Percentiles rank a stretch among this genome's conserved stretches.
Conservation (phyloP, 2,888 invertebrate genomes). For the Drosophila neonasuta region DNA sequence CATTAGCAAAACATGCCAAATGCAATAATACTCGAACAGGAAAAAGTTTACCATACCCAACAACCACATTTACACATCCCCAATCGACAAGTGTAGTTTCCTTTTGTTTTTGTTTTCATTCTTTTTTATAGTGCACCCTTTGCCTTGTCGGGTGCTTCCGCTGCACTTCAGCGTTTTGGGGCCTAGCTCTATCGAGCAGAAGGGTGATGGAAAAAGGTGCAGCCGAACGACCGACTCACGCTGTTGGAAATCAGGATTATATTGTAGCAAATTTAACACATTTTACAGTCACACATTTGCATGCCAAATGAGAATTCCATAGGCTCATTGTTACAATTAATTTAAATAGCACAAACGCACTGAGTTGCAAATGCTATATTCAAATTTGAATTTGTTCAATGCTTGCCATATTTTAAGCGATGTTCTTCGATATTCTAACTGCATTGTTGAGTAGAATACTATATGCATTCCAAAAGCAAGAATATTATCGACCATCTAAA, state of each 20-base stretch:
- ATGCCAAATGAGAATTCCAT: background rate
- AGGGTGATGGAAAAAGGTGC: background rate
- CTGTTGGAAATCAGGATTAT: background rate
- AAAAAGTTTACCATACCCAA: background rate
- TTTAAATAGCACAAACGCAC: background rate
- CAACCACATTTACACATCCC: conserved; percentile 24
- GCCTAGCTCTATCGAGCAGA: background rate
- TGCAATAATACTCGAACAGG: conserved; percentile 27
- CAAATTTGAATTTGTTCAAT: no score
- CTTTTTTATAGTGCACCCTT: background rate
- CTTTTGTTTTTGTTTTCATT: background rate
- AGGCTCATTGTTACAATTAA: background rate
- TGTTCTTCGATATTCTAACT: no score
- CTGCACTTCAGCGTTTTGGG: background rate
- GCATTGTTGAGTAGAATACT: no score
- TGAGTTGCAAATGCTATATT: no score
- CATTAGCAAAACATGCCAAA: conserved; percentile 7
- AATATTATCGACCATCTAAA: no score
- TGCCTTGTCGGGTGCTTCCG: background rate
- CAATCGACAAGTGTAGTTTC: background rate
- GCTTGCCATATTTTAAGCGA: no score
- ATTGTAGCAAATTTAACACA: background rate
- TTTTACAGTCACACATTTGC: background rate
- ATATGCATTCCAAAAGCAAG: no score
- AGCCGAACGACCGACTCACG: background rate